These are phyloP conservation scores for Salvelinus fontinalis DNA, from an alignment of 2,113 vertebrate genomes.

Conservation along the genomic window DNA sequence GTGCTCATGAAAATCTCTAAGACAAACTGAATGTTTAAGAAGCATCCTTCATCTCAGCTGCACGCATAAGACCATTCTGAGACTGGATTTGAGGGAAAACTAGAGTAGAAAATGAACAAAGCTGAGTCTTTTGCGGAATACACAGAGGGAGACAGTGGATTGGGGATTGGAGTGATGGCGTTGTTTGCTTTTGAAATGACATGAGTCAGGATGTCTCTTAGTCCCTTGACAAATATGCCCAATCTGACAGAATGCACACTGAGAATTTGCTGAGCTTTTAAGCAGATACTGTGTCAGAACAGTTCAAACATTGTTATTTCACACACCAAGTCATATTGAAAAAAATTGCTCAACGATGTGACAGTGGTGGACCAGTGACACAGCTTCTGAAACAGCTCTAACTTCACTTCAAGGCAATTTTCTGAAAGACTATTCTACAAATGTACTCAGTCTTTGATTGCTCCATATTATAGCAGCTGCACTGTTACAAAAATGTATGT, in stretches of 20 bases:
- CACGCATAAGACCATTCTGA: too few species aligned
- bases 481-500: background rate
- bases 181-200: background rate
- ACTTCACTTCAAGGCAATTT: background rate
- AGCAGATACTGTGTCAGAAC: background rate
- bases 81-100: too few species aligned
- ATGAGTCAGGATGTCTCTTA: background rate
- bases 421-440: background rate
- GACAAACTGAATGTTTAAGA: too few species aligned
- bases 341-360: background rate
- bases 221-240: background rate
- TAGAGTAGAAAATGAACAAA: too few species aligned
- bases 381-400: background rate
- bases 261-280: background rate
- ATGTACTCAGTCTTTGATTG: background rate
- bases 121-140: too few species aligned
- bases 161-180: background rate
- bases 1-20: too few species aligned
- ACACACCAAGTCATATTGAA: background rate
- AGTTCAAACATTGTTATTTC: background rate
- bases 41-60: too few species aligned
- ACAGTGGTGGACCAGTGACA: conserved; percentile 1
- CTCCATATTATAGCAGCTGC: background rate
- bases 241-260: background rate
- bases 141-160: background rate